A percentile compares a stretch with the other conserved stretches of the same genome.
These are phyloP conservation scores for Donacobius atricapilla DNA, from an alignment of 2,113 vertebrate genomes.

Conservation along the genomic window DNA sequence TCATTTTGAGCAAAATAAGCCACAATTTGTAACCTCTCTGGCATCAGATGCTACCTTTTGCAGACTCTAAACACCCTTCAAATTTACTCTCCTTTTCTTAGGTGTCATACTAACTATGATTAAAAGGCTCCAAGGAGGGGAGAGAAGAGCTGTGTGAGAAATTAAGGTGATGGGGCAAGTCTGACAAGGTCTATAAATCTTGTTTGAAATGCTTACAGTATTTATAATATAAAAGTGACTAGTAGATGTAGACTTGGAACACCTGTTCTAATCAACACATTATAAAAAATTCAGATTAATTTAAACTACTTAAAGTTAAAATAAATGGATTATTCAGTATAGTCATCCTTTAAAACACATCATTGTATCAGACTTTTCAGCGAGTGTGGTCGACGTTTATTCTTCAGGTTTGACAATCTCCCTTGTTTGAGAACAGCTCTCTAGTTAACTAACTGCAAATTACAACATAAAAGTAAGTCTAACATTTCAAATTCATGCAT, in stretches of 20 bases:
- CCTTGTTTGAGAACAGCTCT: neutral
- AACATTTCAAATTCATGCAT: neutral
- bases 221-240: neutral
- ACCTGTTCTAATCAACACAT: neutral
- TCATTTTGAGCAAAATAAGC: neutral
- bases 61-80: neutral
- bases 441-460: neutral
- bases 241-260: neutral
- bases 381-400: neutral
- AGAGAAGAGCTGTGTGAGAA: neutral
- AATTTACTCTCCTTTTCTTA: neutral
- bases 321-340: neutral
- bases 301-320: neutral
- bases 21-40: neutral
- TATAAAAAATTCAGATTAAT: neutral
- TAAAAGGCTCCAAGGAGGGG: neutral
- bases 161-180: neutral
- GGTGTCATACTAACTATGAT: neutral
- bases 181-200: neutral
- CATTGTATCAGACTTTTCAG: neutral
- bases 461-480: neutral
- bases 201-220: neutral
- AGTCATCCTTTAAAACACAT: neutral
- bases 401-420: neutral
- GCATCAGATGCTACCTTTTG: neutral